Conservation (phyloP, 2,797 vertebrate species). For the Clarias fuscus region DNA sequence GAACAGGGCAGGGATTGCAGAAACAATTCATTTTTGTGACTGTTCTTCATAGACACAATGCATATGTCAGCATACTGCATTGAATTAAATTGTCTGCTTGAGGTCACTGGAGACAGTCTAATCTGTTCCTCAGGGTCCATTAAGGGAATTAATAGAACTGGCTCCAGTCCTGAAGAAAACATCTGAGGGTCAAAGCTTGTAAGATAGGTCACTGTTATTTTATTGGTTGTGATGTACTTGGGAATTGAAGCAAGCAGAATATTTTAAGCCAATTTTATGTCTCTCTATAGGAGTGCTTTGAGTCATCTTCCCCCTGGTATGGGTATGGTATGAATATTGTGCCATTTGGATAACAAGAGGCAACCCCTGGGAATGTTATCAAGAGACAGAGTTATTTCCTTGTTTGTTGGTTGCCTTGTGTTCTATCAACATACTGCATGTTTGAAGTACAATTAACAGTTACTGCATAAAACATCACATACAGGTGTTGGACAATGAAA, state of each 20-base stretch:
- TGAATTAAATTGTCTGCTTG: slow-evolving; percentile 46
- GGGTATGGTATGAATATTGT: slow-evolving; percentile 43
- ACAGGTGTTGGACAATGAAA: no score
- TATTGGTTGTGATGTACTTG: slow-evolving; percentile 25
- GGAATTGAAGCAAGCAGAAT: slow-evolving; percentile 29
- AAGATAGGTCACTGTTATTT: slow-evolving; percentile 48
- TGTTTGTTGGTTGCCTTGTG: slow-evolving; percentile 8
- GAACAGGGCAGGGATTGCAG: neutral
- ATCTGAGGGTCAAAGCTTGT: slow-evolving; percentile 70
- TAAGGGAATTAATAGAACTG: slow-evolving; percentile 63
- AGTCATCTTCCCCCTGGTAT: slow-evolving; percentile 28
- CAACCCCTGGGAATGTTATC: slow-evolving; percentile 30
- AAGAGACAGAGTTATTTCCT: slow-evolving; percentile 25
- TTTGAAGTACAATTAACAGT: slow-evolving; percentile 37
- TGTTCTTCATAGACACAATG: slow-evolving; percentile 19
- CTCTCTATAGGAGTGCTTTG: slow-evolving; percentile 25
- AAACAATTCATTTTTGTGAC: neutral
- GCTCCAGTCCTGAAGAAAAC: slow-evolving; percentile 57
- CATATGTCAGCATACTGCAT: slow-evolving; percentile 48
- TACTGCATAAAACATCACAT: neutral
- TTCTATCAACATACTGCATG: slow-evolving; percentile 18
- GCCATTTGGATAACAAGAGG: slow-evolving; percentile 25
- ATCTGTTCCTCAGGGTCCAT: slow-evolving; percentile 60
- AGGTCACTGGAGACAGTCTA: slow-evolving; percentile 55
- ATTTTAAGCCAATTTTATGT: slow-evolving; percentile 21